phyloP scores from a whole-genome alignment of 2,113 vertebrate species.

The Myrmophylax atrothorax region DNA sequence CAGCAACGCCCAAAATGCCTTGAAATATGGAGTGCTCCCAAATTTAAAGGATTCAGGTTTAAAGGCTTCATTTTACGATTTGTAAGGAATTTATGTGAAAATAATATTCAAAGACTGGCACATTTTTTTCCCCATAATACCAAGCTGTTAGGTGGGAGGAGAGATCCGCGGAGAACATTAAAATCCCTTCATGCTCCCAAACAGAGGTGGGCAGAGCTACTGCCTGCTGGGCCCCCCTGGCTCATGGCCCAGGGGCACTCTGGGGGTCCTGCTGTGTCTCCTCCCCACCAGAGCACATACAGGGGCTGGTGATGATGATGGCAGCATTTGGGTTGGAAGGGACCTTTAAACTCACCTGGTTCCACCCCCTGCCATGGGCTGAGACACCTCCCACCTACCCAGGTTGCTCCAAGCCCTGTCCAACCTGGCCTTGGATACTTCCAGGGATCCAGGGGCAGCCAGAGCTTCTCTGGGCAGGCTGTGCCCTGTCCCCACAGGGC shows the following conservation, averaged over 20 bases:
- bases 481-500: background rate
- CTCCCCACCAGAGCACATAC: background rate
- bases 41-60: background rate
- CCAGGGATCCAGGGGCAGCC: background rate
- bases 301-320: background rate
- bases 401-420: background rate
- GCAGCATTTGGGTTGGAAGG: background rate
- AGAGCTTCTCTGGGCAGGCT: background rate
- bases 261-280: background rate
- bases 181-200: fast-evolving
- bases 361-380: background rate
- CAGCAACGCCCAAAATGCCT: fast-evolving
- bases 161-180: background rate
- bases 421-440: background rate
- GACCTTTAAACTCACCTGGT: background rate
- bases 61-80: background rate
- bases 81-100: background rate
- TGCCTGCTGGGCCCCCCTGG: background rate
- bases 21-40: background rate
- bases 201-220: background rate
- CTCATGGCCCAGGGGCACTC: fast-evolving
- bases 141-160: slow-evolving; percentile 27
- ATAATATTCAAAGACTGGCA: background rate
- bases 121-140: background rate
- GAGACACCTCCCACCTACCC: background rate